Conservation (phyloP, 2,888 invertebrate genomes). For the Lepetodrilus schrolli region DNA sequence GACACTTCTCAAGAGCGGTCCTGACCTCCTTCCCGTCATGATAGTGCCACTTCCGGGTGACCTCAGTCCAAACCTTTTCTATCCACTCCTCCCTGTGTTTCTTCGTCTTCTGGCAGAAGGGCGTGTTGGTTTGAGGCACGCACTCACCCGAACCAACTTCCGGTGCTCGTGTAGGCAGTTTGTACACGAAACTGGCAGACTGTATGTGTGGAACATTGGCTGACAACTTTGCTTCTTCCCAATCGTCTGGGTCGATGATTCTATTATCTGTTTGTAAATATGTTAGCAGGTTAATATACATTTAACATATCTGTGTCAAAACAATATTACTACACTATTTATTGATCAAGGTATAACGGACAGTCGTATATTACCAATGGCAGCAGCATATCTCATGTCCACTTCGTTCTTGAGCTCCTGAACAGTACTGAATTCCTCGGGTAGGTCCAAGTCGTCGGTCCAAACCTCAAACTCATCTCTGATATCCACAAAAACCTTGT, state of each 20-base stretch:
- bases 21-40: slow-evolving; percentile 41
- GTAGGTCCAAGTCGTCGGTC: slow-evolving; percentile 27
- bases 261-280: no score
- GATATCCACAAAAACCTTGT: slow-evolving; percentile 55
- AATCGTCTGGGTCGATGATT: slow-evolving; percentile 56
- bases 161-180: slow-evolving; percentile 40
- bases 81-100: slow-evolving; percentile 39
- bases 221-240: slow-evolving; percentile 47
- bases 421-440: slow-evolving; percentile 7
- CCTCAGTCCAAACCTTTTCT: slow-evolving; percentile 43
- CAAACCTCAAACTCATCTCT: slow-evolving; percentile 44
- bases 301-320: no score
- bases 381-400: slow-evolving; percentile 41
- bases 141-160: slow-evolving; percentile 40
- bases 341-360: no score
- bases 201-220: slow-evolving; percentile 52
- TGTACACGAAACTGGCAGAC: slow-evolving; percentile 42
- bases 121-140: slow-evolving; percentile 45
- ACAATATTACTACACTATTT: no score
- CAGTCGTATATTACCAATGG: slow-evolving; percentile 45
- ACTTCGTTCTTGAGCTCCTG: slow-evolving; percentile 36
- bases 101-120: slow-evolving; percentile 46
- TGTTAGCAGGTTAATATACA: no score
- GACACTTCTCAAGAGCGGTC: slow-evolving; percentile 50
- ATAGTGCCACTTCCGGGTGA: slow-evolving; percentile 44